Percentiles rank a stretch among this genome's conserved stretches.
Evolutionary conservation across 2,888 invertebrate genomes (phyloP).

Genomic region (Drosophila antonietae): DNA sequence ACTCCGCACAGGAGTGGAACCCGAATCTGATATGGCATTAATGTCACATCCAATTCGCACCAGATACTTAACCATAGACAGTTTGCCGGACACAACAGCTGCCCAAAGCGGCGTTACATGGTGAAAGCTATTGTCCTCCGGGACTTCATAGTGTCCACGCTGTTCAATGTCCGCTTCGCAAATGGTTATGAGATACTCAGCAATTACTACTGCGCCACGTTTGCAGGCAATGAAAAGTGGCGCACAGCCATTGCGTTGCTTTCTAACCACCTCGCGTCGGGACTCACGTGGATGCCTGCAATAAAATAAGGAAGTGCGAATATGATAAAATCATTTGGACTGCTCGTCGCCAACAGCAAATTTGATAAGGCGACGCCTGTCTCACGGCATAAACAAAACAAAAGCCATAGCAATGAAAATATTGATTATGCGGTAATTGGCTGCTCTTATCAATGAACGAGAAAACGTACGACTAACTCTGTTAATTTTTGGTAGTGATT

Average conservation of each 20-base stretch:
- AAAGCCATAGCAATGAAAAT: constrained; percentile 25
- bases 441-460: constrained; percentile 41
- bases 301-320: constrained; percentile 25
- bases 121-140: constrained; percentile 91
- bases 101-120: constrained; percentile 96
- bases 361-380: constrained; percentile 42
- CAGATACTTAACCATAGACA: constrained; percentile 91
- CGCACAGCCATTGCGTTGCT: constrained; percentile 91
- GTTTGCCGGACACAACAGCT: constrained; percentile 94
- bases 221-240: constrained; percentile 89
- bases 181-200: constrained; percentile 92
- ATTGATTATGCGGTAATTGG: constrained; percentile 53
- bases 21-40: constrained; percentile 94
- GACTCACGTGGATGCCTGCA: constrained; percentile 86
- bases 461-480: constrained; percentile 16
- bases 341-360: background rate
- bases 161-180: constrained; percentile 95
- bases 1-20: constrained; percentile 94
- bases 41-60: constrained; percentile 91
- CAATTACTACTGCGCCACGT: constrained; percentile 92
- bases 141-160: constrained; percentile 92
- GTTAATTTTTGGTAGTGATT: constrained; percentile 5
- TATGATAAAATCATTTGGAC: constrained; percentile 5
- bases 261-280: constrained; percentile 89
- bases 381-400: constrained; percentile 21